Evolutionary conservation across 2,888 invertebrate species (phyloP).

Genomic region (Geophilus truncorum): DNA sequence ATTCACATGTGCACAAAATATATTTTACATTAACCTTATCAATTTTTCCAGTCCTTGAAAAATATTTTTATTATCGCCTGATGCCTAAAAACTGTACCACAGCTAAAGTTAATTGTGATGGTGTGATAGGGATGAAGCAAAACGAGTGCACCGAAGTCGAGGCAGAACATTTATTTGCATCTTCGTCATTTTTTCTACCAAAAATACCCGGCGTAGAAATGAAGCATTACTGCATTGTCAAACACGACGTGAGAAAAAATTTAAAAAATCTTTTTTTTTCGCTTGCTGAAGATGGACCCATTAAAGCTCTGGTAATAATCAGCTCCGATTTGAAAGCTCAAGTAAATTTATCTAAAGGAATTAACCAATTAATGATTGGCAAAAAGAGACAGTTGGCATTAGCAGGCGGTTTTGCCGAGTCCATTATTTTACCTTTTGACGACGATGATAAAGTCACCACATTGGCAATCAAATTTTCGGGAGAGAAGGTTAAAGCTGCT

Average conservation of each 20-base stretch:
- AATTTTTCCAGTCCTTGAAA: neutral
- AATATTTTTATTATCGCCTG: too few relatives aligned
- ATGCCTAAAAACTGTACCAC: neutral
- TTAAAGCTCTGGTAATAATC: conserved; percentile 35
- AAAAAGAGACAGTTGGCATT: conserved; percentile 39
- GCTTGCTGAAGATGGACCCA: neutral
- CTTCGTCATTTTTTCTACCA: neutral
- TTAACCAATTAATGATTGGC: conserved; percentile 30
- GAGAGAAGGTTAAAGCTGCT: conserved; percentile 41
- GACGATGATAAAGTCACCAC: conserved; percentile 34
- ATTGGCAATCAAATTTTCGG: conserved; percentile 40
- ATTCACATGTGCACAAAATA: too few relatives aligned
- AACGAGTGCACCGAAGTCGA: neutral
- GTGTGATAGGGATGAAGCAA: neutral
- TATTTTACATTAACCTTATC: too few relatives aligned
- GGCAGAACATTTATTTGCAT: neutral
- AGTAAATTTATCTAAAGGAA: neutral
- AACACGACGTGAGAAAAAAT: neutral
- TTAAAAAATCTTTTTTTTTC: neutral
- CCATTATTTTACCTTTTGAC: conserved; percentile 37
- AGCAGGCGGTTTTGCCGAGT: conserved; percentile 41
- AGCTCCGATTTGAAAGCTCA: conserved; percentile 22
- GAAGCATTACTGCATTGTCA: neutral
- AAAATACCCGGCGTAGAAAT: neutral
- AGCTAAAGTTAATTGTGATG: neutral